These are phyloP conservation scores for Onychomys arenicola DNA, from an alignment of 2,797 vertebrate species.

Conservation along the genomic window DNA sequence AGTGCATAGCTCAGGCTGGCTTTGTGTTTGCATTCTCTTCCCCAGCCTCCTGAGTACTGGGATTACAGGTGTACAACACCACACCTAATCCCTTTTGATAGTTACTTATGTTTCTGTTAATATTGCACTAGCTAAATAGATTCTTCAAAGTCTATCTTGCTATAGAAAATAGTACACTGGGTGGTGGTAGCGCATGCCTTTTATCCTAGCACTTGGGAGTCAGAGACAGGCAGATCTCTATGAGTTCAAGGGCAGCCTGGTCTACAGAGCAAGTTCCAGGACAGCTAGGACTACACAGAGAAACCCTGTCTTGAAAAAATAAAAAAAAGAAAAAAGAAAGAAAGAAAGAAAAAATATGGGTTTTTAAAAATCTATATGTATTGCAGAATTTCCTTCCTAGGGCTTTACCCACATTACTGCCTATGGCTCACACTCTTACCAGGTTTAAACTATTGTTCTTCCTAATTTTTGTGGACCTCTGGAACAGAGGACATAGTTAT, in stretches of 20 bases:
- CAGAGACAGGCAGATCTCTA: neutral
- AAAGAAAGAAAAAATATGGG: neutral
- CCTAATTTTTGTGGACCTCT: slow-evolving; percentile 36
- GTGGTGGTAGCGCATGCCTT: neutral
- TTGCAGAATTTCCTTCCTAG: slow-evolving; percentile 19
- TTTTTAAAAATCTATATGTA: slow-evolving; percentile 44
- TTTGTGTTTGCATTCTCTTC: neutral
- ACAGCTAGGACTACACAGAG: neutral
- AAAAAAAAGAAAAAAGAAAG: neutral
- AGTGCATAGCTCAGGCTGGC: neutral
- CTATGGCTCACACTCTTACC: neutral
- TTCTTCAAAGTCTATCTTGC: neutral
- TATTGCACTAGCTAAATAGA: slow-evolving; percentile 32
- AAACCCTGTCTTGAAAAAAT: neutral
- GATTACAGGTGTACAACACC: neutral
- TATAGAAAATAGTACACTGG: neutral
- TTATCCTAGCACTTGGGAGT: neutral
- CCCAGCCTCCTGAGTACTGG: neutral
- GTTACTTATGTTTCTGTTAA: slow-evolving; percentile 5
- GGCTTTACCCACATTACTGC: neutral
- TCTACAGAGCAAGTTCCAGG: neutral
- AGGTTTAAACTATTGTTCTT: neutral
- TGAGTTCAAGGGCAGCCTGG: neutral
- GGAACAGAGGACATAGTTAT: neutral
- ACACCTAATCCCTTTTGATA: neutral